Evolutionary conservation across 2,113 vertebrate genomes (phyloP), one percentile per base, ranked within the genome.

Genomic region (Brachyhypopomus gauderio): DNA sequence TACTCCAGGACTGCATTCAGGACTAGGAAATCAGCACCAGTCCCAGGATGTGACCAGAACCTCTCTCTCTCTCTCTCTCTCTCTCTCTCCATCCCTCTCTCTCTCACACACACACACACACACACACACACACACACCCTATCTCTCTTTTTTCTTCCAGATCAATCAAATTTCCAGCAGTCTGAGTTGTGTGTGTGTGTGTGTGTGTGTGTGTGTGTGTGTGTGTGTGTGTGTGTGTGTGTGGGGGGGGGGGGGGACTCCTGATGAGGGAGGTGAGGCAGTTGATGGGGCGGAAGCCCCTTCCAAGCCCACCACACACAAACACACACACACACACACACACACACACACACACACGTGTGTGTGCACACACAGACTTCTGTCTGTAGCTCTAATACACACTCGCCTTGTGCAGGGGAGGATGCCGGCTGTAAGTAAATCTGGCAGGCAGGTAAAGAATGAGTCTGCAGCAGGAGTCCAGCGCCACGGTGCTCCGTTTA

Each of bases 31-130:
- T 93, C 91, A 91, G 89, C 89, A 90, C 92, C 91, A 92, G 90
- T 89, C 91, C 75, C 92, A 93, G 92, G 92, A 94, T 92, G 92
- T 93, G 91, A 93, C 91, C 91, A 88, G 90, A 90, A 86, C 87
- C 89, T 90, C 89, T 92, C 89, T 89, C 88, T 80, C 14, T 11
- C 66, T 70, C 9, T 9, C n/a, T 7, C 17, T 20, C 34, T 20
- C 64, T 38, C 64, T 3, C 30, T 38, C 17, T 38, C 30, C 38
- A 34, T 70, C 34, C n/a, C 30, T 67, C 64, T 38, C 30, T 22
- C 20, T 5, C 58, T 14, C n/a, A n/a, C n/a, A n/a, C n/a, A n/a
- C n/a, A n/a, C n/a, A n/a, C n/a, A n/a, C n/a, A n/a, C n/a, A n/a
- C n/a, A n/a, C n/a, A n/a, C n/a, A n/a, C n/a, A n/a, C n/a, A 12